phyloP scores from a whole-genome alignment of 2,888 invertebrate genomes.

The Nemotelus nigrinus region DNA sequence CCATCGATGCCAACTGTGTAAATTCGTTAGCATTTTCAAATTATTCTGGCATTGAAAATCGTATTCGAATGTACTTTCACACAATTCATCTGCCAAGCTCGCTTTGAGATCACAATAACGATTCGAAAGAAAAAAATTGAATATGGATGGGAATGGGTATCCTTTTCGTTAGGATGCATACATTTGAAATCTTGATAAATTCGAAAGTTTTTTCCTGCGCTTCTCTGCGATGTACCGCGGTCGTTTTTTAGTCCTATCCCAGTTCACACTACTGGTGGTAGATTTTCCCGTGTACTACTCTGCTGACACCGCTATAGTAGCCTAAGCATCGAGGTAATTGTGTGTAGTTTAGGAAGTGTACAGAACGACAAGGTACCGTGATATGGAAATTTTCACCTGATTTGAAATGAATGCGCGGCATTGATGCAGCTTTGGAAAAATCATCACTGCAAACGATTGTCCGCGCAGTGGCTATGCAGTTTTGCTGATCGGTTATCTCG shows the following conservation, averaged over 20 bases:
- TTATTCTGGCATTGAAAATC: too few species aligned
- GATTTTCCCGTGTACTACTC: too few species aligned
- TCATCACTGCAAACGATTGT: background rate
- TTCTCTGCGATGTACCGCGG: background rate
- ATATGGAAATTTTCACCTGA: constrained; percentile 27
- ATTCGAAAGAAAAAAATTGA: constrained; percentile 7
- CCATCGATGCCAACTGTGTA: too few species aligned
- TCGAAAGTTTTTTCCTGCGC: too few species aligned
- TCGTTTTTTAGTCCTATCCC: background rate
- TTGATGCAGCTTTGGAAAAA: background rate
- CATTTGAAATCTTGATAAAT: constrained; percentile 34
- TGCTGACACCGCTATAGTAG: too few species aligned
- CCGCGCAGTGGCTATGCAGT: background rate
- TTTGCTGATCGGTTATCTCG: background rate
- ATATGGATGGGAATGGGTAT: constrained; percentile 39
- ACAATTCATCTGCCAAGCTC: too few species aligned
- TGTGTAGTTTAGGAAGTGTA: too few species aligned
- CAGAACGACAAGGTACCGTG: background rate
- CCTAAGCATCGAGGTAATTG: too few species aligned
- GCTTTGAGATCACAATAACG: background rate
- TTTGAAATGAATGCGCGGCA: constrained; percentile 6
- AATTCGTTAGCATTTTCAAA: too few species aligned
- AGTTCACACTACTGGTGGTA: background rate
- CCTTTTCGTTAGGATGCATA: constrained; percentile 33
- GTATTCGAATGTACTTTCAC: too few species aligned